Evolutionary conservation across 2,113 vertebrate species (phyloP).

Genomic region (Gymnocephalus cernua): DNA sequence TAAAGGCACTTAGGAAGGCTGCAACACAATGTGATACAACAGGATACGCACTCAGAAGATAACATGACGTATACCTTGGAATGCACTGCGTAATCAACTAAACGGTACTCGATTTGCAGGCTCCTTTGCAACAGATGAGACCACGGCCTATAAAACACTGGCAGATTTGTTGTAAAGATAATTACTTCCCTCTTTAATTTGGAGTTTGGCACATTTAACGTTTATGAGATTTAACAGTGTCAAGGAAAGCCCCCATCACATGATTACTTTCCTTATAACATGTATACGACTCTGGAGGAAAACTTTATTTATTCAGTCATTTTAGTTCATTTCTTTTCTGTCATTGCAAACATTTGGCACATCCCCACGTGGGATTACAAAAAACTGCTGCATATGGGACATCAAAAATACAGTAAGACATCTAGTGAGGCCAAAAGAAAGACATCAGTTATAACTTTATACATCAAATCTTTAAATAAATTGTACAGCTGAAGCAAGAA

Average conservation of each 20-base stretch:
- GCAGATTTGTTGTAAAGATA: conserved; percentile 47
- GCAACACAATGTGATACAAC: conserved; percentile 11
- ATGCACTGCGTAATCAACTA: conserved; percentile 2
- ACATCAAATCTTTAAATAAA: neutral
- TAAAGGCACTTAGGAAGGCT: conserved; percentile 45
- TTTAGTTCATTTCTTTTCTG: conserved; percentile 1
- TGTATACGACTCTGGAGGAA: conserved; percentile 6
- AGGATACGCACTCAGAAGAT: neutral
- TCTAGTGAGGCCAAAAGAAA: neutral
- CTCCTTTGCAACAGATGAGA: conserved; percentile 11
- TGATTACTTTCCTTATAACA: conserved; percentile 9
- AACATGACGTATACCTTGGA: neutral
- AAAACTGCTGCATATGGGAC: neutral
- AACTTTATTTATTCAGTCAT: conserved; percentile 26
- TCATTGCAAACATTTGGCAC: neutral
- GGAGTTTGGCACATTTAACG: conserved; percentile 41
- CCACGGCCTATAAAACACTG: conserved; percentile 30
- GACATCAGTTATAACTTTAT: neutral
- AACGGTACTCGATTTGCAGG: neutral
- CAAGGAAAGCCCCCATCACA: conserved; percentile 20
- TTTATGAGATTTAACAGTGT: conserved; percentile 13
- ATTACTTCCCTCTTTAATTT: conserved; percentile 59
- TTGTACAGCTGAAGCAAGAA: neutral
- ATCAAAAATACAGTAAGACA: neutral
- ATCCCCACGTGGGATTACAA: neutral